Evolutionary conservation across 1,140 invertebrate genomes (phyloP).

Genomic region (Conus betulinus): DNA sequence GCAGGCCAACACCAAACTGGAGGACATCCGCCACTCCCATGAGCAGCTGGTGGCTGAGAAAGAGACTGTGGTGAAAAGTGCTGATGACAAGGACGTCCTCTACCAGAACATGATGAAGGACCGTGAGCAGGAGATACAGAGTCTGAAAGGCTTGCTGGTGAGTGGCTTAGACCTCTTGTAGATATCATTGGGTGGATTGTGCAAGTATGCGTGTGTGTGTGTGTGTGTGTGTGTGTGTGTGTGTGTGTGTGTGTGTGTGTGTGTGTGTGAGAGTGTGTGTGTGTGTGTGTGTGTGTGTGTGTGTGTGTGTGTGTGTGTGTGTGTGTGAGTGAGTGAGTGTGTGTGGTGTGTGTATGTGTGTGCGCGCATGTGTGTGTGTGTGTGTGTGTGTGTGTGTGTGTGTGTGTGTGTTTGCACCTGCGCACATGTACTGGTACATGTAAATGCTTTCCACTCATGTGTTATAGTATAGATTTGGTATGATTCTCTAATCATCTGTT

Average conservation of each 20-base stretch:
- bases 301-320: not conserved
- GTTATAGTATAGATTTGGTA: too few relatives aligned
- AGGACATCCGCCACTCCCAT: constrained; percentile 20
- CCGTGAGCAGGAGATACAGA: constrained; percentile 26
- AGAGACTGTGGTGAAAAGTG: not conserved
- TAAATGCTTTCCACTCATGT: too few relatives aligned
- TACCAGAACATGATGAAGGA: constrained; percentile 26
- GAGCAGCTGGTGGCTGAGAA: constrained; percentile 19
- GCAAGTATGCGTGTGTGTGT: too few relatives aligned
- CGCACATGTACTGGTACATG: too few relatives aligned
- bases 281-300: not conserved
- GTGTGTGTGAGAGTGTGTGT: not conserved
- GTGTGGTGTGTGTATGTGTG: too few relatives aligned
- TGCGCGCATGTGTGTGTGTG: too few relatives aligned
- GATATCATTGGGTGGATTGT: not conserved
- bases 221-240: not conserved
- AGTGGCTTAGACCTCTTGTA: not conserved
- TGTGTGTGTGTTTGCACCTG: too few relatives aligned
- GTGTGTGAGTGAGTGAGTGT: not conserved
- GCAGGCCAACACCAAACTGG: constrained; percentile 25
- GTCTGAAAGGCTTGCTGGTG: not conserved
- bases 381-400: too few relatives aligned
- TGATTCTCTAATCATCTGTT: too few relatives aligned
- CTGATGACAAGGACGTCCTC: constrained; percentile 20
- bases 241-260: not conserved